Evolutionary conservation across 2,797 vertebrate species (phyloP), one percentile per base, ranked within the genome.

Genomic region (Mergus octosetaceus): DNA sequence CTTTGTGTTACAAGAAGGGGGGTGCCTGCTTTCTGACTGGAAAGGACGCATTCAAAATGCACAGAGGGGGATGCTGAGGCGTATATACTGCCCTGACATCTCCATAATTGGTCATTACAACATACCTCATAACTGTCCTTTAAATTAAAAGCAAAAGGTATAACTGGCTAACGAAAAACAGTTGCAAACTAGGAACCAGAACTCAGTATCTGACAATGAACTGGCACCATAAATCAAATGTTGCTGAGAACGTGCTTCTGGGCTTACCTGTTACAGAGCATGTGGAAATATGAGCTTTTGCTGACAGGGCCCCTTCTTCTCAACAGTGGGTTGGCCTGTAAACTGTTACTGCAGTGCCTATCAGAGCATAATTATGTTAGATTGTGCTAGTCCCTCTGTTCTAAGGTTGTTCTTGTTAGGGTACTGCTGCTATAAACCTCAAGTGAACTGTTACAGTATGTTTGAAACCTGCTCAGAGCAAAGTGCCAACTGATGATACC

Each of bases 381-480:
- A 4, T 22, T 2, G 11, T 5, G 7, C n/a, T 18, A 2, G 10
- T 58, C 60, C 19, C 39, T 32, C 24, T 24, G 4, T 7, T 12
- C 11, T 21, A 51, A 15, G 36, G 34, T 51, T 11, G 1, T 15
- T 65, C 30, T 30, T 19, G 17, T 6, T 6, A 4, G 21, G 8
- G 22, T 8, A 7, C 45, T 5, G 54, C 25, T 16, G 17, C n/a
- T 30, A 0, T 19, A 9, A 75, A 53, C 38, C 60, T 51, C 28
- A 9, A 1, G 15, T 1, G 51, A 87, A 28, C 41, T 20, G 36
- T 43, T 22, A 1, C 9, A n/a, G 72, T 24, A 0, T 2, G 2
- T n/a, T 0, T 36, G 77, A 73, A 65, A n/a, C 25, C 22, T 24
- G 68, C 58, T 61, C 14, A 3, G 4, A 28, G 4, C 27, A 3